Base-by-base conservation (phyloP, 2,888 invertebrate genomes). In the Melikaiella ostensackeni region DNA sequence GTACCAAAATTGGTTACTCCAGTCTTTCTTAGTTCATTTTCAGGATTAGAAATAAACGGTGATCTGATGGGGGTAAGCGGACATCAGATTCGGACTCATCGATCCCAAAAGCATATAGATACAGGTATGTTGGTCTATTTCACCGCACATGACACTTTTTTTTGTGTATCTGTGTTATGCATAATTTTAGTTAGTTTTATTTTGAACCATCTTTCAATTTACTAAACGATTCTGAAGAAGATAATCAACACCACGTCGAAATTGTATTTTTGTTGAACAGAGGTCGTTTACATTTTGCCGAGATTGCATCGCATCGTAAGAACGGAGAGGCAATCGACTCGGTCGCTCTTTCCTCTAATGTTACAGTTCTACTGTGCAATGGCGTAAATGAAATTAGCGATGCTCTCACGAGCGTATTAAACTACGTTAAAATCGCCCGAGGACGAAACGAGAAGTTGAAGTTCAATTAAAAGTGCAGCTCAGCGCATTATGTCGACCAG, bases 381-480 rank as follows among this genome's bases (percentile, higher is more conserved):
- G 30, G 50, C 50, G 70, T 50, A 70, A 70, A 70, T 70, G 50
- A 50, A 70, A 70, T 70, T 70, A 50, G 70, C 70, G 50, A 70
- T 50, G 70, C 70, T 70, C 70, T 70, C 50, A 30, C 50, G 50
- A 55, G 50, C 30, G 70, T 70, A 70, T 55, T 70, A 50, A 70
- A 50, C 55, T 70, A 70, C 50, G 50, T n/a, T 70, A 33, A 70
- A 70, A 50, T 70, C 70, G 50, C 70, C 50, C 11, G 70, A 70
- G 50, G 50, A 70, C 70, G 70, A 8, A 30, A 50, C 21, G 64
- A 55, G 70, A 70, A 70, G 46, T 70, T 70, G 55, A 55, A 50
- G 50, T 70, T 70, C 50, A 70, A 70, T 70, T 70, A 70, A 70
- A 70, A 70, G 50, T 70, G 50, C 33, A 70, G 70, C 50, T 30